Base-by-base conservation (phyloP, 2,113 vertebrate species). In the Neotoma lepida region DNA sequence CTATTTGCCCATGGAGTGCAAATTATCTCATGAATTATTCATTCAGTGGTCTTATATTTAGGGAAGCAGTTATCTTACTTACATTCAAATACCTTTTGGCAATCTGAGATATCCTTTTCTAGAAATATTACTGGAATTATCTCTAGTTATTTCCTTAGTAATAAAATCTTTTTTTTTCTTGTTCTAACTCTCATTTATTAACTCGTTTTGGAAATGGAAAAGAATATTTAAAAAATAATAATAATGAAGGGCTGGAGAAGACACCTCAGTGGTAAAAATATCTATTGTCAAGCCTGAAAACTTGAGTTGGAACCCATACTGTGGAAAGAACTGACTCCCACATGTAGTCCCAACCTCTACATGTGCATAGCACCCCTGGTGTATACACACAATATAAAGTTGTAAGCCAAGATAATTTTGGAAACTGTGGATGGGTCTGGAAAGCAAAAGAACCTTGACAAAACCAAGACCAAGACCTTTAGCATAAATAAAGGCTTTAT, bases 401-500 rank as follows among this genome's bases (percentile, higher is more conserved):
- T 70, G 28, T 35, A 64, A 46, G 10, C 3, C 44, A 70, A 58
- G 61, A 64, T 30, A 63, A 73, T 56, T 28, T 88, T 33, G 30
- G 51, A 94, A 95, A 33, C 24, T 24, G 35, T 89, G 20, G 44
- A 77, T 56, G 51, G 58, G 58, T 56, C 46, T 22, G 74, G 15
- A 64, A 85, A 94, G 33, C 54, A 7, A 51, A 66, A 95, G 5
- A 91, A 46, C 20, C 46, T 90, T 63, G 64, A 96, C 82, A 94
- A 94, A 95, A 92, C 24, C 33, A 89, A 94, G 71, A 91, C 4
- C 1, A 30, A 80, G 2, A 41, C 0, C 0, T 61, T 49, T 98
- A 97, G 86, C 97, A 98, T 97, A 98, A 98, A 98, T 97, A 98
- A 74, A 97, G 90, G 95, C n/a, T 98, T 98, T 98, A 98, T 98